Evolutionary conservation across 2,797 vertebrate species (phyloP), one percentile per base, ranked within the genome.

Genomic region (Characodon lateralis): DNA sequence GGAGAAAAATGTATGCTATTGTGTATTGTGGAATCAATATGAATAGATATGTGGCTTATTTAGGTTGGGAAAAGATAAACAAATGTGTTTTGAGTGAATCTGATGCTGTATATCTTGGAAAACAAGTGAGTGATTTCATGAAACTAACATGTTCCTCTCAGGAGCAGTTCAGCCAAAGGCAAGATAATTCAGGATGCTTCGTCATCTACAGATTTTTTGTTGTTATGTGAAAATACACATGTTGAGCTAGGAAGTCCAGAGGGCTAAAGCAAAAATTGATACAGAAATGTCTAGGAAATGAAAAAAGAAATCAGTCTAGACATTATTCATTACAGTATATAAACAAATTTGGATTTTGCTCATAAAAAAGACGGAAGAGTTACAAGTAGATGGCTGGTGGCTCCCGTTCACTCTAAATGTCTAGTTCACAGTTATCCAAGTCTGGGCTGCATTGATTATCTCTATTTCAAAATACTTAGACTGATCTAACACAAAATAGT

Each of bases 1-100:
- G 74, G 68, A 66, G 41, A 81, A 59, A 82, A 74, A 74, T 61
- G 0, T 61, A 73, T 59, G 76, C n/a, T 70, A 56, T 74, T 43
- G 71, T 72, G 74, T 56, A 53, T 3, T 14, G 35, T 41, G 18
- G 65, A 68, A 41, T 50, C 24, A 16, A 1, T 3, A 28, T 1
- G 31, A 69, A 70, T 50, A 41, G 51, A 76, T 53, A 26, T 31
- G 78, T 24, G 69, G 76, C 66, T 71, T 55, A 0, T 51, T 76
- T 18, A 20, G 71, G 28, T 26, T 18, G 28, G 53, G 28, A 22
- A 46, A 41, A 66, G 71, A n/a, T 50, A 14, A 82, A 74, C 10
- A 20, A n/a, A n/a, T 2, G 65, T 65, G 16, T 39, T 72, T 8
- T 56, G 50, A 39, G 6, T 0, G 13, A 22, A 72, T 12, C 43